Conservation (phyloP, 2,113 vertebrate genomes). For the Lamprologus speciosus region DNA sequence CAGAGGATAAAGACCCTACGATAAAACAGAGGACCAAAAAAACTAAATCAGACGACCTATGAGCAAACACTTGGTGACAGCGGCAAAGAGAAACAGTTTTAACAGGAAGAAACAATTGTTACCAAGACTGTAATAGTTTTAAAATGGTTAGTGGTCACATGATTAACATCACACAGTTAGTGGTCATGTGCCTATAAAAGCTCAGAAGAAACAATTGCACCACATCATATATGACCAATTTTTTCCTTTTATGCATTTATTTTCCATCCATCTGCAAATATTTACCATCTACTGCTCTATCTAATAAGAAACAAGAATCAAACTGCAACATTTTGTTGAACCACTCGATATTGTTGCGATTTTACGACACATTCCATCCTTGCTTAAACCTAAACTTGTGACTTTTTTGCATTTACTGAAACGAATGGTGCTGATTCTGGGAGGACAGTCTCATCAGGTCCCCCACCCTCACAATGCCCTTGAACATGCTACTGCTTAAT, state of each 20-base stretch:
- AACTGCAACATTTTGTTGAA: background rate
- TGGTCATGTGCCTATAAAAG: background rate
- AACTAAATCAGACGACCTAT: fast-evolving
- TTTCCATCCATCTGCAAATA: background rate
- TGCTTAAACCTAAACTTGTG: background rate
- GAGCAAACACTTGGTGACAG: background rate
- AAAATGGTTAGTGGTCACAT: background rate
- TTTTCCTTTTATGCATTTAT: background rate
- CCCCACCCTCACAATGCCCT: background rate
- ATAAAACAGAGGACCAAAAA: background rate
- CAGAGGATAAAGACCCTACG: background rate
- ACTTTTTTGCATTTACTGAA: background rate
- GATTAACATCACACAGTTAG: background rate
- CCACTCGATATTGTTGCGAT: background rate
- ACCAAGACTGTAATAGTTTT: background rate
- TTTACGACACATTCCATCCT: background rate
- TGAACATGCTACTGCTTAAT: background rate
- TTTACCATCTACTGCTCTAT: background rate
- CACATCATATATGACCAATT: fast-evolving
- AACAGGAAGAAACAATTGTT: background rate
- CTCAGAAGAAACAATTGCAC: background rate
- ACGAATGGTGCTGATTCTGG: fast-evolving
- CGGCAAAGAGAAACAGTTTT: fast-evolving
- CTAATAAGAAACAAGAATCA: background rate
- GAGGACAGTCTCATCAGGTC: background rate